These are phyloP conservation scores for Drosophila diplacantha DNA, from an alignment of 2,888 invertebrate genomes.

Conservation along the genomic window DNA sequence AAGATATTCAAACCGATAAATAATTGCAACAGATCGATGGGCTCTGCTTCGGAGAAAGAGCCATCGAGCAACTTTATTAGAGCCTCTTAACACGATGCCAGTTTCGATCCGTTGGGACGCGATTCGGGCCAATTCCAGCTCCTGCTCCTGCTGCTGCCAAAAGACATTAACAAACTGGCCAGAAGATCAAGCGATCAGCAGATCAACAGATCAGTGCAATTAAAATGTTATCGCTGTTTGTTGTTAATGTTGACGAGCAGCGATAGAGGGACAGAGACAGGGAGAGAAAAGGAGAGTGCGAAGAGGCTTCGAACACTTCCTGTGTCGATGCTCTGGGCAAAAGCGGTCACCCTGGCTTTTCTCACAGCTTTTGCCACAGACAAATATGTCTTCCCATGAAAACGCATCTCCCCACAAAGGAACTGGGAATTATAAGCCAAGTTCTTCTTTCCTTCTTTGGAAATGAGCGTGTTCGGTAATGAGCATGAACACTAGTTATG, in stretches of 20 bases:
- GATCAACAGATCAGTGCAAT: conserved; percentile 62
- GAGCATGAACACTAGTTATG: not conserved
- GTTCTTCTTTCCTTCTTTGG: too few species aligned
- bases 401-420: not conserved
- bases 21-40: conserved; percentile 65
- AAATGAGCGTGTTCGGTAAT: not conserved
- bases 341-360: not conserved
- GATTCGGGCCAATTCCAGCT: conserved; percentile 10
- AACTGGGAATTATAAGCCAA: too few species aligned
- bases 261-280: conserved; percentile 22
- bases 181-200: conserved; percentile 51
- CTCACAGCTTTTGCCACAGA: not conserved
- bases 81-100: conserved; percentile 66
- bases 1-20: conserved; percentile 67
- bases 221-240: conserved; percentile 71
- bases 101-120: conserved; percentile 12
- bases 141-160: conserved; percentile 55
- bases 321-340: conserved; percentile 25
- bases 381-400: too few species aligned
- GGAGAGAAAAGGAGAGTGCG: conserved; percentile 8
- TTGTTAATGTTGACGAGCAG: conserved; percentile 62
- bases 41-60: conserved; percentile 3
- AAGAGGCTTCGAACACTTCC: conserved; percentile 52
- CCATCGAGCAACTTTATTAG: conserved; percentile 64
- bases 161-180: conserved; percentile 68